A percentile compares a stretch with the other conserved stretches of the same genome.
These are phyloP conservation scores for Julus scanicus DNA, from an alignment of 2,888 invertebrate genomes.

Conservation along the genomic window DNA sequence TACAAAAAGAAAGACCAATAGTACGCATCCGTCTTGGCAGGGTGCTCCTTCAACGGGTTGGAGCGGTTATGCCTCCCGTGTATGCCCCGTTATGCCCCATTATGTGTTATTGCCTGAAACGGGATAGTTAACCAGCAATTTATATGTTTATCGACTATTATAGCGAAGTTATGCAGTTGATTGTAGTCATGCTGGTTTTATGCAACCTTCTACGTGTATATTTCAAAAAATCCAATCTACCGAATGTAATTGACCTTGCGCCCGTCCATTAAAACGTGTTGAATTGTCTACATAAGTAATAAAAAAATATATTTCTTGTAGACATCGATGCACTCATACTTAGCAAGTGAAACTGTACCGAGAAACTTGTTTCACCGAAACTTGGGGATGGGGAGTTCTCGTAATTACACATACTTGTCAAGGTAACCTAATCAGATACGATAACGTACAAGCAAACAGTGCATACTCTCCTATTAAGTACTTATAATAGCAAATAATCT, in stretches of 20 bases:
- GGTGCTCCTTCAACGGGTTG: too few relatives aligned
- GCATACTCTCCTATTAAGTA: background rate
- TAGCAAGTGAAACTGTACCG: background rate
- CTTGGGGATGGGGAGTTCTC: background rate
- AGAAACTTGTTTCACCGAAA: background rate
- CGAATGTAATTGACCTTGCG: background rate
- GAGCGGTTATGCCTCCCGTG: too few relatives aligned
- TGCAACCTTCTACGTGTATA: too few relatives aligned
- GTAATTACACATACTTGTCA: background rate
- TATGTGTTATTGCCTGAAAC: too few relatives aligned
- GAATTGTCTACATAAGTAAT: background rate
- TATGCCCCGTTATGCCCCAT: too few relatives aligned
- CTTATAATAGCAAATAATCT: background rate
- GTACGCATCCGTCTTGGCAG: too few relatives aligned
- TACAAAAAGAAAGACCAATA: too few relatives aligned
- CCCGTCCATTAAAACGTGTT: background rate
- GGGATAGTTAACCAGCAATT: too few relatives aligned
- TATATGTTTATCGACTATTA: too few relatives aligned
- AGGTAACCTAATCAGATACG: background rate
- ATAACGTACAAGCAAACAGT: background rate
- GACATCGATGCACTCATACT: background rate
- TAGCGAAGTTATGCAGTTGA: too few relatives aligned
- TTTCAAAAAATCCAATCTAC: background rate
- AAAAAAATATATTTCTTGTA: background rate
- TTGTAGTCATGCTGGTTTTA: too few relatives aligned